These are phyloP conservation scores for Lasioglossum pauxillum DNA, from an alignment of 2,888 invertebrate species.

Conservation along the genomic window DNA sequence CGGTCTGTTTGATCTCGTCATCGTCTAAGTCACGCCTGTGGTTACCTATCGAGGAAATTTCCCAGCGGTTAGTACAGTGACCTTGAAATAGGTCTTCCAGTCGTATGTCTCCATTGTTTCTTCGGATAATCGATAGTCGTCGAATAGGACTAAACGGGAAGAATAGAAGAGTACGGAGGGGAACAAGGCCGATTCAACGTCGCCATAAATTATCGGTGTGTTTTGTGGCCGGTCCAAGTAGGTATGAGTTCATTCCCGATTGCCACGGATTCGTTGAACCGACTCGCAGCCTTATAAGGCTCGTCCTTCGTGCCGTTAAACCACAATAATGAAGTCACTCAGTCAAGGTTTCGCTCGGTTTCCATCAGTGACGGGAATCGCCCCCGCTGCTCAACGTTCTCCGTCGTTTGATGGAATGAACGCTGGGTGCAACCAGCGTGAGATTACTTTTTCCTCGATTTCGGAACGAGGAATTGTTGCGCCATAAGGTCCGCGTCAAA, in stretches of 20 bases:
- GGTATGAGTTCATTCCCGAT: conserved; percentile 43
- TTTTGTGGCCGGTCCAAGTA: background rate
- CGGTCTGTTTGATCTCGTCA: conserved; percentile 66
- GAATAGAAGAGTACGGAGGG: too few relatives aligned
- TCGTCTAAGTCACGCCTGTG: conserved; percentile 35
- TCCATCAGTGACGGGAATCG: conserved; percentile 57
- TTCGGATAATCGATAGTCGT: background rate
- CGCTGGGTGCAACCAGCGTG: background rate
- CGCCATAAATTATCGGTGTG: background rate
- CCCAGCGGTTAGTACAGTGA: conserved; percentile 29
- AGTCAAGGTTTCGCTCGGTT: conserved; percentile 77
- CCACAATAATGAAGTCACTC: conserved; percentile 78
- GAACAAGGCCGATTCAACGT: background rate
- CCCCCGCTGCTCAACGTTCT: conserved; percentile 20
- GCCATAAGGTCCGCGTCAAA: background rate
- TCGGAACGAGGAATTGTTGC: background rate
- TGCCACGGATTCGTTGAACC: conserved; percentile 62
- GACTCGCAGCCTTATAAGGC: conserved; percentile 70
- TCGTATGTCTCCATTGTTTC: background rate
- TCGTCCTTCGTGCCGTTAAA: conserved; percentile 73
- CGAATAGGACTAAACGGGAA: background rate
- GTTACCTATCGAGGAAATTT: conserved; percentile 45
- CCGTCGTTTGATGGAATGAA: background rate
- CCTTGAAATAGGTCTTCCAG: conserved; percentile 35
- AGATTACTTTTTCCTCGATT: background rate